Evolutionary conservation across 92 coral and sea anemone species (phyloP), one percentile per base, ranked within the genome.

Genomic region (Umimayanthus kanabou): DNA sequence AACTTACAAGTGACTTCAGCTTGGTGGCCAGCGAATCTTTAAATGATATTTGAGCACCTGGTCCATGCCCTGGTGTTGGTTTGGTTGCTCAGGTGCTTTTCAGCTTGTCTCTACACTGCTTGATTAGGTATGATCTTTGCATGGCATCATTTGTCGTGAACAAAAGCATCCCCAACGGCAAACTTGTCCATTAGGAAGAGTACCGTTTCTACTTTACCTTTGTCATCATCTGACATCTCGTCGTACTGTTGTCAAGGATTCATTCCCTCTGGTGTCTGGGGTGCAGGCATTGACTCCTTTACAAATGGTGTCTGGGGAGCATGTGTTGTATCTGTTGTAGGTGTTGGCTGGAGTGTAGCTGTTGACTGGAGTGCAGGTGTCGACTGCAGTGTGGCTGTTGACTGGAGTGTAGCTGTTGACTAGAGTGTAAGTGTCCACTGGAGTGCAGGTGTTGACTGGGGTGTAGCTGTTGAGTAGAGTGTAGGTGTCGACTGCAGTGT

Each of bases 141-240:
- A 87, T n/a, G 29, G 49, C 77, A n/a, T 65, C 84, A 33, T 14
- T 73, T 76, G 28, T 58, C 91, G 74, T 88, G 90, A 9, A 79
- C 33, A 29, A 50, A 79, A 6, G 73, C 57, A 80, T 80, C 90
- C 8, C 90, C 87, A 13, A 79, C 85, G 0, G 91, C 88, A 89
- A 89, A 89, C 79, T 76, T 83, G 50, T 89, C 91, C 91, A 89
- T 75, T 53, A 89, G 45, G 70, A 89, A 84, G 28, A 89, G 77
- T 1, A 89, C 61, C 16, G 91, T 16, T 69, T 89, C 88, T 28
- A 89, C 88, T 28, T 50, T 84, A 23, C 84, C 53, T 70, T 88
- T 88, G 65, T 70, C 73, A 29, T 58, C 58, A 23, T 72, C 86
- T 5, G 84, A 82, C 77, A 89, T 76, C 18, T 49, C 75, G 20